Evolutionary conservation across 2,113 vertebrate species (phyloP).

Genomic region (Xiphophorus maculatus): DNA sequence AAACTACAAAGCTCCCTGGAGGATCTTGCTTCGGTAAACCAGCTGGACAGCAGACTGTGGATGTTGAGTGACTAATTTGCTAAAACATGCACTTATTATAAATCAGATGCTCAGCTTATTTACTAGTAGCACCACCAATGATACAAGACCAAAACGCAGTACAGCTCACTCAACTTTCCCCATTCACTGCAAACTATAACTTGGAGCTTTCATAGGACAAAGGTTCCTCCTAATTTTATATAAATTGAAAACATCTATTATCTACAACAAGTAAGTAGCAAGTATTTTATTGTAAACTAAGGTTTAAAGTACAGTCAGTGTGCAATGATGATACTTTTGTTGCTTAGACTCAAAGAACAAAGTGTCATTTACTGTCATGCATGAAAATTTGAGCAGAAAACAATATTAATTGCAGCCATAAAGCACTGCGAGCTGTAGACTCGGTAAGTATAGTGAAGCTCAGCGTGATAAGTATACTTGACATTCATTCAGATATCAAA

Average conservation of each 20-base stretch:
- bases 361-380: not conserved
- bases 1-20: constrained; percentile 1
- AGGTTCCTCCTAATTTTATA: not conserved
- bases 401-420: constrained; percentile 9
- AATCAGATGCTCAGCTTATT: not conserved
- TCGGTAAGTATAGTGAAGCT: constrained; percentile 24
- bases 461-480: constrained; percentile 19
- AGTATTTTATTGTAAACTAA: not conserved
- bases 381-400: constrained; percentile 5
- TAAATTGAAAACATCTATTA: not conserved
- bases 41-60: not conserved
- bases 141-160: not conserved
- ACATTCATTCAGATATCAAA: constrained; percentile 9
- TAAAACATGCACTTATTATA: not conserved
- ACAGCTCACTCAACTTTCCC: not conserved
- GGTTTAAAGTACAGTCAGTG: not conserved
- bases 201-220: not conserved
- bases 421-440: not conserved
- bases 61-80: constrained; percentile 6
- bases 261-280: not conserved
- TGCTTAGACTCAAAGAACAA: not conserved
- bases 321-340: not conserved
- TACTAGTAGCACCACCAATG: not conserved
- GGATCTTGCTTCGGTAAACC: not conserved
- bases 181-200: not conserved